Evolutionary conservation across 2,888 invertebrate genomes (phyloP).

Genomic region (Agrenia bidenticulata): DNA sequence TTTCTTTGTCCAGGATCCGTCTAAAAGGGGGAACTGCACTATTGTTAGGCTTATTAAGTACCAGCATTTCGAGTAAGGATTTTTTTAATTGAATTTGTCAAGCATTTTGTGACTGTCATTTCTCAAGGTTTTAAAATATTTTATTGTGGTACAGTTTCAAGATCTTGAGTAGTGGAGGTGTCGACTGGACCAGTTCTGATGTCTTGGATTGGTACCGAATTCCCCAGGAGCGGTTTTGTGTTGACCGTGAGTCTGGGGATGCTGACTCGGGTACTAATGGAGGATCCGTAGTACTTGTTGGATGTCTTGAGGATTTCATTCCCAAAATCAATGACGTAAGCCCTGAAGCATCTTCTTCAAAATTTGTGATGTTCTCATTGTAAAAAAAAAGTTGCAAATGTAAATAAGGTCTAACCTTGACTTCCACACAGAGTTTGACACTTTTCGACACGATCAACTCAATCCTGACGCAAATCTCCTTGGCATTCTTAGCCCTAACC

Average conservation of each 20-base stretch:
- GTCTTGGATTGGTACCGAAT: slow-evolving; percentile 42
- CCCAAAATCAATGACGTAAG: slow-evolving; percentile 38
- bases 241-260: slow-evolving; percentile 31
- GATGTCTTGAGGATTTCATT: slow-evolving; percentile 41
- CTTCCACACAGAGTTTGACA: slow-evolving; percentile 36
- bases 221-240: slow-evolving; percentile 35
- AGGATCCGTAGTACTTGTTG: slow-evolving; percentile 34
- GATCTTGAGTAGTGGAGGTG: slow-evolving; percentile 38
- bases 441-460: slow-evolving; percentile 44
- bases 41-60: slow-evolving; percentile 40
- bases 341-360: neutral
- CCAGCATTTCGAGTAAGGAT: slow-evolving; percentile 41
- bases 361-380: too few relatives aligned
- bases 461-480: slow-evolving; percentile 38
- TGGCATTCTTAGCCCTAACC: slow-evolving; percentile 38
- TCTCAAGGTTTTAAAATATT: neutral
- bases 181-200: slow-evolving; percentile 42
- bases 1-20: slow-evolving; percentile 39
- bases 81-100: too few relatives aligned
- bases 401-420: neutral
- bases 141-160: slow-evolving; percentile 26
- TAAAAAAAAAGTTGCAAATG: too few relatives aligned
- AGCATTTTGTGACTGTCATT: neutral
- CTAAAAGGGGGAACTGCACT: slow-evolving; percentile 32
- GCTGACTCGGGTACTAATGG: slow-evolving; percentile 28